Conservation (phyloP, 2,113 vertebrate species). For the Centropus unirufus region DNA sequence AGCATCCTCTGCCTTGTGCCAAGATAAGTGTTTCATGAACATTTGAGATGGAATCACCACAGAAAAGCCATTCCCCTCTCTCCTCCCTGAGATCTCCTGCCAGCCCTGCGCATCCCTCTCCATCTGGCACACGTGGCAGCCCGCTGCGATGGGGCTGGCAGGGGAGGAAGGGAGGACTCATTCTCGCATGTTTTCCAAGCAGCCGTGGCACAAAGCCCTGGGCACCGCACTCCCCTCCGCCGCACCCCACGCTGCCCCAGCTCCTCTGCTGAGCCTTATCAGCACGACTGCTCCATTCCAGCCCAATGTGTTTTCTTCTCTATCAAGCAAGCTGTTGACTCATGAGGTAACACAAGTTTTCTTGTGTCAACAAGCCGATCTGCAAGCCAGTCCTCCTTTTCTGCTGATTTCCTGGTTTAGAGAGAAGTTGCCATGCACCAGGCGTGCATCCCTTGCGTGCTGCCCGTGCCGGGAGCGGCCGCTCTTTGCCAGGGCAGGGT, state of each 20-base stretch:
- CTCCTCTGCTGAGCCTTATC: background rate
- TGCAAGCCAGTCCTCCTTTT: background rate
- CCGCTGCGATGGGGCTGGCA: background rate
- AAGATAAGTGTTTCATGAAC: background rate
- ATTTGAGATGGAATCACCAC: background rate
- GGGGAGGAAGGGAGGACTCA: background rate
- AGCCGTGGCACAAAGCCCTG: accelerated
- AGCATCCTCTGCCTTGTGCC: background rate
- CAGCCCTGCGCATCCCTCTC: background rate
- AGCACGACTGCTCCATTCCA: accelerated
- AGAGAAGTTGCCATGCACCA: background rate
- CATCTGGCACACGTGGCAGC: no score
- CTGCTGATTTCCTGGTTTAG: background rate
- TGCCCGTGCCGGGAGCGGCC: background rate
- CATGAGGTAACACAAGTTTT: background rate
- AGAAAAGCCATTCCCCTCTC: background rate
- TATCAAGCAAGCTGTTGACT: background rate
- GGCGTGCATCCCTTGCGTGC: background rate
- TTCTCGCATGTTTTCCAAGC: background rate
- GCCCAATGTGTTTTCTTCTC: background rate
- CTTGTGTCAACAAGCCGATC: background rate
- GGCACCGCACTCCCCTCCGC: accelerated
- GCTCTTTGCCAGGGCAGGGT: accelerated
- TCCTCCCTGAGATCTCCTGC: background rate
- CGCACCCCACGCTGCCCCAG: background rate